A percentile compares a stretch with the other conserved stretches of the same genome.
phyloP scores from a whole-genome alignment of 1,140 invertebrate species.

The Propsilocerus akamusi region DNA sequence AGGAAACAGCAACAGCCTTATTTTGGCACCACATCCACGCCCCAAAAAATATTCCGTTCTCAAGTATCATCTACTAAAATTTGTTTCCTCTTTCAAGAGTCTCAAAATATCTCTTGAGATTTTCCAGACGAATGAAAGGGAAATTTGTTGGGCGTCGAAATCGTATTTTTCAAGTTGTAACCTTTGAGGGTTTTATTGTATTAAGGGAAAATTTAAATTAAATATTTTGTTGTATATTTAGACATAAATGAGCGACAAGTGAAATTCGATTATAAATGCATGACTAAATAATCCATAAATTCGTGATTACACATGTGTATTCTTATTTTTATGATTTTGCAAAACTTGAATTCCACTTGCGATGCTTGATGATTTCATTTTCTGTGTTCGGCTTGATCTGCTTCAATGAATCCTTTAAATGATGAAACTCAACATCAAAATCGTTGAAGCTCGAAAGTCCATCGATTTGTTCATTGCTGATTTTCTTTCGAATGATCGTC shows the following conservation, averaged over 20 bases:
- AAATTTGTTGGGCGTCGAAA: too few relatives aligned
- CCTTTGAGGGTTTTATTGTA: neutral
- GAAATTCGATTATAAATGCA: neutral
- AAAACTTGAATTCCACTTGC: conserved; percentile 13
- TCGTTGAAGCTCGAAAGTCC: neutral
- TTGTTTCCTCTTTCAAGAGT: too few relatives aligned
- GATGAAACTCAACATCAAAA: neutral
- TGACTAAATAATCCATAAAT: conserved; percentile 1
- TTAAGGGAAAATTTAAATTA: neutral
- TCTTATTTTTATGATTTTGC: conserved; percentile 7
- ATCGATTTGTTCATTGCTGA: neutral
- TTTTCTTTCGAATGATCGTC: conserved; percentile 28
- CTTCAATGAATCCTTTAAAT: conserved; percentile 13
- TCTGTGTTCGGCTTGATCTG: conserved; percentile 14
- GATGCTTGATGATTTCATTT: conserved; percentile 15
- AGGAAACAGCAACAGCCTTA: too few relatives aligned
- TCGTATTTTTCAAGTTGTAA: neutral
- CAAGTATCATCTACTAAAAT: too few relatives aligned
- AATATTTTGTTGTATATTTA: neutral
- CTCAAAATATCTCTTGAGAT: too few relatives aligned
- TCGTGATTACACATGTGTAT: too few relatives aligned
- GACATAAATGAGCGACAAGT: neutral
- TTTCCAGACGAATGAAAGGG: too few relatives aligned
- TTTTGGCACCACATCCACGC: too few relatives aligned
- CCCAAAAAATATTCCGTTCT: too few relatives aligned